Percentiles rank a stretch among this genome's conserved stretches.
Evolutionary conservation across 2,113 vertebrate genomes (phyloP).

Genomic region (Mixornis gularis): DNA sequence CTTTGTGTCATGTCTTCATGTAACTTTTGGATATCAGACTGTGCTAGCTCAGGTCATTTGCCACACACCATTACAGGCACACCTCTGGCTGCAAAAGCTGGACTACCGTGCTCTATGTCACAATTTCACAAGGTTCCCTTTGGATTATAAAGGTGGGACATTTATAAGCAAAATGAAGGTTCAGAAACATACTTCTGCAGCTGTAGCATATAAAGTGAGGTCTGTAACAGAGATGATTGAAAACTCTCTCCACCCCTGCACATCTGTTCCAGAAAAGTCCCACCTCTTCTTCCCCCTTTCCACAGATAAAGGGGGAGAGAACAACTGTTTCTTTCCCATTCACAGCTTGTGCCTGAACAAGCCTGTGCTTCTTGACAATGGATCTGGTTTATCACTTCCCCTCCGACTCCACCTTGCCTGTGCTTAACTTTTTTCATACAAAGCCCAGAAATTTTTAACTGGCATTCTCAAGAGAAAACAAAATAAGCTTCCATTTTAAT

Average conservation of each 20-base stretch:
- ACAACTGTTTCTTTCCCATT: not conserved
- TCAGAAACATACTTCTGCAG: not conserved
- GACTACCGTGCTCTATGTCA: not conserved
- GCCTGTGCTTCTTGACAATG: not conserved
- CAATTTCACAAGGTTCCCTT: not conserved
- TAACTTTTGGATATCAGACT: not conserved
- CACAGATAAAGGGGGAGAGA: not conserved
- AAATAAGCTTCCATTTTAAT: conserved; percentile 11
- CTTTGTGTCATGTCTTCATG: not conserved
- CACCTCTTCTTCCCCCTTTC: not conserved
- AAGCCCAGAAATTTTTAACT: not conserved
- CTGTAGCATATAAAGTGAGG: not conserved
- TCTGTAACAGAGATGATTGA: not conserved
- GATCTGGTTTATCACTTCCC: not conserved
- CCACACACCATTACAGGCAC: not conserved
- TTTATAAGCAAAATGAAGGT: not conserved
- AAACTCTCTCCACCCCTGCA: not conserved
- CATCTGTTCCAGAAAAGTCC: not conserved
- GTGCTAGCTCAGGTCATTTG: not conserved
- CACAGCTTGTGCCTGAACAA: not conserved
- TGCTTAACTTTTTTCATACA: not conserved
- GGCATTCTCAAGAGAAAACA: not conserved
- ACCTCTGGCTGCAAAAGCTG: not conserved
- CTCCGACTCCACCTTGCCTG: not conserved
- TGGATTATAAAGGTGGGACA: not conserved